A percentile compares a stretch with the other conserved stretches of the same genome.
These are phyloP conservation scores for Tetragnatha montana DNA, from an alignment of 2,888 invertebrate species.

Conservation along the genomic window DNA sequence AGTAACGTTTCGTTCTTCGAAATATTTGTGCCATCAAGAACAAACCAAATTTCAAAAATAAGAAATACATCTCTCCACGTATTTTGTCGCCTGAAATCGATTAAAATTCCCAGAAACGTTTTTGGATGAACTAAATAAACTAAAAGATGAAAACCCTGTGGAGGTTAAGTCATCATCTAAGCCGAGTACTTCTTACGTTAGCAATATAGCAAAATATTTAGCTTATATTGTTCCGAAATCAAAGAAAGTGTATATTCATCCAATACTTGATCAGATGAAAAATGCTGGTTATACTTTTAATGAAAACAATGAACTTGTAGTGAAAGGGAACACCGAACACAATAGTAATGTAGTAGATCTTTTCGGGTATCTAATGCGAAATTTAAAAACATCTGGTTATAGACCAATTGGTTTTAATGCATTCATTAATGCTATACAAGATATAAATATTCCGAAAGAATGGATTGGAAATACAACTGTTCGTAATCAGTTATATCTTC, in stretches of 20 bases:
- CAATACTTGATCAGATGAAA: neutral
- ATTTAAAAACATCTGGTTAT: neutral
- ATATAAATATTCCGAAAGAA: neutral
- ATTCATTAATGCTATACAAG: constrained; percentile 6
- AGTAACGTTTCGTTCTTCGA: too few relatives aligned
- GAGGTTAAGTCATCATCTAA: neutral
- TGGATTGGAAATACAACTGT: neutral
- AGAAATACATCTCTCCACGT: too few relatives aligned
- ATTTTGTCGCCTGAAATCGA: too few relatives aligned
- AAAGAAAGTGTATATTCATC: neutral
- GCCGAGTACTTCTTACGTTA: neutral
- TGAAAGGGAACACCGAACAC: neutral
- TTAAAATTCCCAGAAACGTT: neutral
- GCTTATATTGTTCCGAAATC: neutral
- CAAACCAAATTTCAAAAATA: too few relatives aligned
- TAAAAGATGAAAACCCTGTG: neutral
- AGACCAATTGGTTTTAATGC: neutral
- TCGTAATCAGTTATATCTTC: neutral
- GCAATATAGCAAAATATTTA: neutral
- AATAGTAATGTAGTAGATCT: neutral
- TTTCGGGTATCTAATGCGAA: constrained; percentile 11
- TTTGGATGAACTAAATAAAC: neutral
- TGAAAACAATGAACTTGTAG: neutral
- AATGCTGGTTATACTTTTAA: neutral
- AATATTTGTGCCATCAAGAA: too few relatives aligned